Evolutionary conservation across 2,113 vertebrate species (phyloP), one percentile per base, ranked within the genome.

Genomic region (Paramisgurnus dabryanus): DNA sequence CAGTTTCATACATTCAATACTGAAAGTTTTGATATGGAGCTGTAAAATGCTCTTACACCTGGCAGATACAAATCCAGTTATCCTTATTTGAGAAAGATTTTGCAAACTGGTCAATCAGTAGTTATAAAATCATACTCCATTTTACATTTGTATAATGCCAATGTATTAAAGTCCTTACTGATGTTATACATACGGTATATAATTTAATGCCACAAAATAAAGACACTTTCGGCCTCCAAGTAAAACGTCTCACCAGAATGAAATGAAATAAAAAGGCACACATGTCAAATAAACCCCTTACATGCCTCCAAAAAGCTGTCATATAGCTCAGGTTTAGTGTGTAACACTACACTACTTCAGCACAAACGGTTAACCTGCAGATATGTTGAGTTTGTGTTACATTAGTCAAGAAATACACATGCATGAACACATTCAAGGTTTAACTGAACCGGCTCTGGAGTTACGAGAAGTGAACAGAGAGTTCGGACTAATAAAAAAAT

Each of bases 1-100:
- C 15, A 71, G n/a, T 67, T 79, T 67, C 34, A 39, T 76, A 67
- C 61, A 80, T 84, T 73, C 67, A 80, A 60, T 43, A 50, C 45
- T 72, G 45, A 67, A 75, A 40, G 27, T 67, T 34, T 34, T 34
- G 3, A 34, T 34, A 34, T 34, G 57, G 43, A 55, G 71, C 27
- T 39, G 6, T n/a, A n/a, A 7, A 17, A 7, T 9, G 7, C 55
- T 18, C 55, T 18, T 58, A 58, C 2, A 17, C 58, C n/a, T 43
- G 70, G 70, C 57, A 27, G 41, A 27, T 47, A 22, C 27, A 18
- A 22, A 13, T 9, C n/a, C 55, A 58, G 55, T 18, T 58, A 6
- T 58, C 55, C 15, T 58, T 17, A 18, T 58, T n/a, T 18, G 17
- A 58, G n/a, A 58, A 3, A 34, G 27, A 34, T 34, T 34, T 34